These are phyloP conservation scores for Cotesia vestalis DNA, from an alignment of 1,140 invertebrate genomes.

Conservation along the genomic window DNA sequence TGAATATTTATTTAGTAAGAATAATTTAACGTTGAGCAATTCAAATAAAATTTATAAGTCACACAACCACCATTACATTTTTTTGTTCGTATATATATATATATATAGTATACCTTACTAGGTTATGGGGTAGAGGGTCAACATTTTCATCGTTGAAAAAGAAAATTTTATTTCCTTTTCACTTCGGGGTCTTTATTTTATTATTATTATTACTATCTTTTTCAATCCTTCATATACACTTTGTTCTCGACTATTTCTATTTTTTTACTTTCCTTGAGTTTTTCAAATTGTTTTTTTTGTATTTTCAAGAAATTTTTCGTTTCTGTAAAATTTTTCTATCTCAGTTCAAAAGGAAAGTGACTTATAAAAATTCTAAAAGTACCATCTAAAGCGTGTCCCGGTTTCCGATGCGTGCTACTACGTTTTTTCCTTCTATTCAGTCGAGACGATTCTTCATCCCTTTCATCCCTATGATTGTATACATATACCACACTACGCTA, in stretches of 20 bases:
- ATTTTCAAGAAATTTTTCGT: slow-evolving; percentile 1
- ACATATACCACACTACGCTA: neutral
- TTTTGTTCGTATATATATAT: too few relatives aligned
- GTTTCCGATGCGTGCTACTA: slow-evolving; percentile 48
- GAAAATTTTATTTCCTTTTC: too few relatives aligned
- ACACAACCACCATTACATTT: too few relatives aligned
- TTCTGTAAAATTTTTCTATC: slow-evolving; percentile 5
- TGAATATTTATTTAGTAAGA: slow-evolving; percentile 1
- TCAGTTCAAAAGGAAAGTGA: slow-evolving; percentile 41
- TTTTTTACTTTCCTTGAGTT: neutral
- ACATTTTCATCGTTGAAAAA: neutral
- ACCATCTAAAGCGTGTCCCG: slow-evolving; percentile 54
- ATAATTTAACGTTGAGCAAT: neutral
- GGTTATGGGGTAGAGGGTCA: neutral
- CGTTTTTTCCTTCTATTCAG: slow-evolving; percentile 20
- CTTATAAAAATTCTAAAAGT: slow-evolving; percentile 62
- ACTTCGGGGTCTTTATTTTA: too few relatives aligned
- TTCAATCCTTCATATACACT: neutral
- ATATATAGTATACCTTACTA: too few relatives aligned
- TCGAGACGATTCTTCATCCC: slow-evolving; percentile 16
- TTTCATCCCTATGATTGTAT: too few relatives aligned
- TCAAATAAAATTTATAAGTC: too few relatives aligned
- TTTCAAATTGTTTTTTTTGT: neutral
- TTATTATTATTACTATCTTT: too few relatives aligned
- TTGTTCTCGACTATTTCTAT: neutral